Conservation (phyloP, 2,888 invertebrate species). For the Pocota personata region DNA sequence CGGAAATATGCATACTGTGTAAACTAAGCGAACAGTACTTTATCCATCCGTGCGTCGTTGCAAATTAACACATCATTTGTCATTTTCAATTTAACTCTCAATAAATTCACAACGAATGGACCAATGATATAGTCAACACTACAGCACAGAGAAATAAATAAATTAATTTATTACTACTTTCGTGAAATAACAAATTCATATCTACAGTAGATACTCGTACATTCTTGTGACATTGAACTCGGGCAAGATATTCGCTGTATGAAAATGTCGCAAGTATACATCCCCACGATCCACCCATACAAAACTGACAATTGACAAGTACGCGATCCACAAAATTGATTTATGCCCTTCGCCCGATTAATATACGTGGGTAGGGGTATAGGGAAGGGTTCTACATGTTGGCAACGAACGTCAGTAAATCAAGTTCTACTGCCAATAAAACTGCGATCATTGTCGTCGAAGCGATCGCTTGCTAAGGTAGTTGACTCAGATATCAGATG, state of each 20-base stretch:
- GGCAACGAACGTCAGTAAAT: slow-evolving; percentile 38
- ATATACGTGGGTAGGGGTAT: slow-evolving; percentile 15
- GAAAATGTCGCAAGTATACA: slow-evolving; percentile 37
- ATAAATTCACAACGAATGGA: slow-evolving; percentile 50
- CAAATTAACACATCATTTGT: slow-evolving; percentile 71
- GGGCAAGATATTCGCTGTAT: not conserved
- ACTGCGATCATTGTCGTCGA: slow-evolving; percentile 13
- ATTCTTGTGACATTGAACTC: slow-evolving; percentile 54
- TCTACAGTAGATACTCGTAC: not conserved
- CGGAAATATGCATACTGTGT: not conserved
- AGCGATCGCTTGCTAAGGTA: slow-evolving; percentile 25
- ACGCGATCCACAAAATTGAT: slow-evolving; percentile 43
- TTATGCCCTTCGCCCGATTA: slow-evolving; percentile 33
- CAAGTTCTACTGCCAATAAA: slow-evolving; percentile 57
- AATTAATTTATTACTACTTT: slow-evolving; percentile 24
- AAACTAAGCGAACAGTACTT: not conserved
- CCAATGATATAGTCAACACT: not conserved
- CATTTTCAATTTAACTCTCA: slow-evolving; percentile 64
- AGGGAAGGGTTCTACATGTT: not conserved
- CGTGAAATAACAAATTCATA: not conserved
- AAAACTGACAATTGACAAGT: slow-evolving; percentile 33
- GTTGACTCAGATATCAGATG: slow-evolving; percentile 46
- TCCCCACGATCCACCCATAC: slow-evolving; percentile 58
- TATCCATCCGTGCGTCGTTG: slow-evolving; percentile 9
- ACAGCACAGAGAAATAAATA: not conserved